Evolutionary conservation across 2,113 vertebrate species (phyloP), one percentile per base, ranked within the genome.

Genomic region (Brienomyrus longianalis): DNA sequence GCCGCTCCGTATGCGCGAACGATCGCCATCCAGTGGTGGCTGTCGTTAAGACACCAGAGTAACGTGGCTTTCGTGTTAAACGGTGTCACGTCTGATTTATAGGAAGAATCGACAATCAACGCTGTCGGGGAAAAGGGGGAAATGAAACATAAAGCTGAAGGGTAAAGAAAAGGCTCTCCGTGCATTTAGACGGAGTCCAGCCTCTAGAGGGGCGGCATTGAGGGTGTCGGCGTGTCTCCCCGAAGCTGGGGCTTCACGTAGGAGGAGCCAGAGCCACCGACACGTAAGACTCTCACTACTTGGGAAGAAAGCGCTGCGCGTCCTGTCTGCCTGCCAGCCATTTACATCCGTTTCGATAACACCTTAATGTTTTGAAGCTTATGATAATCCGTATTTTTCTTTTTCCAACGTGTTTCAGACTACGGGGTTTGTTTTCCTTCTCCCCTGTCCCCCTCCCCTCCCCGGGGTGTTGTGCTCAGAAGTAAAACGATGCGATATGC

Each of bases 401-500:
- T 48, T 47, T 83, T 10, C 5, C 47, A 45, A 11, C 39, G 80
- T 39, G 19, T n/a, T 83, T 45, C 83, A 45, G 35, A 83, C 31
- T 8, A 39, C 3, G 45, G 77, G 17, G 13, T 77, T 70, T 11
- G n/a, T 11, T 27, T 31, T 70, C 62, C n/a, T 70, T 27, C 59
- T 66, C 9, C 9, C 23, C 59, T 43, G 2, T 21, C 39, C 35
- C 21, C 80, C 43, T 19, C 17, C 39, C 35, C 21, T 43, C 43
- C 39, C 17, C 17, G 85, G 51, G 31, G 27, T 48, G 51, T 27
- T 19, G 51, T 54, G 85, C 21, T 5, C 43, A 21, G 43, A 51
- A 54, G 51, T 23, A 35, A 19, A 27, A 87, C n/a, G 31, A 99
- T 98, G 98, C 96, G 98, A 92, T 95, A 97, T 21, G 96, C 97